A percentile compares a stretch with the other conserved stretches of the same genome.
These are phyloP conservation scores for Montifringilla adamsi DNA, from an alignment of 2,113 vertebrate species.

Conservation along the genomic window DNA sequence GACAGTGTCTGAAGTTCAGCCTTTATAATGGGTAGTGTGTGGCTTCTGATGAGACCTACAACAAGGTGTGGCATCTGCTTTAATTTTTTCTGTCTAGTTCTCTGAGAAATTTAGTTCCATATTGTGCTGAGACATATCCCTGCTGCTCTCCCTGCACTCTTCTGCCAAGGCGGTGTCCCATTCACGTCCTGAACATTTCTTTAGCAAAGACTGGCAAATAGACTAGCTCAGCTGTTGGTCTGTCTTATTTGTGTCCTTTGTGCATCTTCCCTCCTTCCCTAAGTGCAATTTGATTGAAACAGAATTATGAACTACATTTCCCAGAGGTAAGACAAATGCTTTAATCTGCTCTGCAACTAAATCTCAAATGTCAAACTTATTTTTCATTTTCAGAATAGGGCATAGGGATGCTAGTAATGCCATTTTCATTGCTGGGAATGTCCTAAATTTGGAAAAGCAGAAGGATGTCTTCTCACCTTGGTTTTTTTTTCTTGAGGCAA, in stretches of 20 bases:
- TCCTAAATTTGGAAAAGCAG: background rate
- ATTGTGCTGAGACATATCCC: background rate
- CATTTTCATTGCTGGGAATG: conserved; percentile 3
- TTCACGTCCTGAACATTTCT: background rate
- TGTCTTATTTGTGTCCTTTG: background rate
- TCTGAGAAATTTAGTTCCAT: background rate
- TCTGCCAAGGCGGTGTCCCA: background rate
- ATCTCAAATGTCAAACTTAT: background rate
- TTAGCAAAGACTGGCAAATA: background rate
- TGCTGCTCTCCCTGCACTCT: fast-evolving
- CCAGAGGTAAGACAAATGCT: background rate
- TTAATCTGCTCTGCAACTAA: background rate
- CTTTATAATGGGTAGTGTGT: background rate
- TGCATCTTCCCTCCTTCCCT: background rate
- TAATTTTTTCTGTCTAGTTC: background rate
- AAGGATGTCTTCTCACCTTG: background rate
- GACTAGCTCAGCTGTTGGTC: background rate
- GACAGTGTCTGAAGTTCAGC: background rate
- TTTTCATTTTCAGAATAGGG: background rate
- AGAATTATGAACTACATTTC: background rate
- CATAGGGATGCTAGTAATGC: background rate
- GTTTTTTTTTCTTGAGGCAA: background rate
- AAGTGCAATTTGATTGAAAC: background rate
- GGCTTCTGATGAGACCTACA: background rate
- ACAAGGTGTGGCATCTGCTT: background rate